Percentiles rank a stretch among this genome's conserved stretches.
Evolutionary conservation across 2,113 vertebrate genomes (phyloP).

Genomic region (Pongo abelii): DNA sequence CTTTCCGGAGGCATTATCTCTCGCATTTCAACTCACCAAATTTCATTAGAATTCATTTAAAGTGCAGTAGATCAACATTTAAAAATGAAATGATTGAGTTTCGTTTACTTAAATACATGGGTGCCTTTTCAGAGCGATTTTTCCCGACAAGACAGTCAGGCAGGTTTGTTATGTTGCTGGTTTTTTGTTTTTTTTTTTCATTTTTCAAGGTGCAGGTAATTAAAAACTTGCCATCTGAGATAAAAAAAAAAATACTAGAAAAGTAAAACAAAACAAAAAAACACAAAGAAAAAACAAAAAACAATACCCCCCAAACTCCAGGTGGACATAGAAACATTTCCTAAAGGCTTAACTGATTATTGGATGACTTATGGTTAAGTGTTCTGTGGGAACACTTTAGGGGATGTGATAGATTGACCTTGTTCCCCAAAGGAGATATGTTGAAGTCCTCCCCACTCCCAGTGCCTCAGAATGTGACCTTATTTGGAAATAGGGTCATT

Average conservation of each 20-base stretch:
- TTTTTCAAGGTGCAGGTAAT: background rate
- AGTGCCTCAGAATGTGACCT: background rate
- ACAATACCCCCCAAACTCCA: background rate
- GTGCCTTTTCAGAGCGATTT: background rate
- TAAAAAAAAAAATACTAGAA: background rate
- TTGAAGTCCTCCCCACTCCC: background rate
- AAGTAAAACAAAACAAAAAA: background rate
- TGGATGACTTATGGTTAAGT: background rate
- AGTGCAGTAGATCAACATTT: background rate
- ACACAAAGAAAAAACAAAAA: no score
- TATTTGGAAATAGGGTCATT: background rate
- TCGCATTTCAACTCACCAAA: background rate
- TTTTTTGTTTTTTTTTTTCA: background rate
- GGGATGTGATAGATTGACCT: background rate
- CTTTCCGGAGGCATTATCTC: background rate
- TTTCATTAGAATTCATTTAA: slow-evolving; percentile 11
- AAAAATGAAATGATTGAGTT: background rate
- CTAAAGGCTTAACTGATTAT: background rate
- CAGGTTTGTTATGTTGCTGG: background rate
- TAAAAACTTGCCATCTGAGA: background rate
- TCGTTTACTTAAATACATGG: background rate
- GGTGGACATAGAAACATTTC: background rate
- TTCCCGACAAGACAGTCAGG: background rate
- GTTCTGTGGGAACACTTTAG: background rate
- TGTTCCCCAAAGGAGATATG: background rate